Base-by-base conservation (phyloP, 1,140 invertebrate species). In the Nephotettix cincticeps region DNA sequence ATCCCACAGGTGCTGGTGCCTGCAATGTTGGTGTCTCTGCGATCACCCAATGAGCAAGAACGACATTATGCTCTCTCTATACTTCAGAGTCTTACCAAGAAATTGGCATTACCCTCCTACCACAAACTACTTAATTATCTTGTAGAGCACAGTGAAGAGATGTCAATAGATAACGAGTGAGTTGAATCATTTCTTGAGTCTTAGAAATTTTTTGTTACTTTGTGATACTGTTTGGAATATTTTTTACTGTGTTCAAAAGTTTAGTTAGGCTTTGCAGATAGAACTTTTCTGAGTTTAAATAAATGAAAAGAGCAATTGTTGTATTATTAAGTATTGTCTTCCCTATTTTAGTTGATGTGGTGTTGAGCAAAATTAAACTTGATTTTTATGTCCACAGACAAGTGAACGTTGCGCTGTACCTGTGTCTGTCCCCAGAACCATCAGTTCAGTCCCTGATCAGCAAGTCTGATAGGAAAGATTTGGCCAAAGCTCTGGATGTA, bases 81-180 rank as follows among this genome's bases (percentile, higher is more conserved):
- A 51, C 30, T 70, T 1, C 23, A 40, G 1, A 11, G 17, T 40
- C 64, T 67, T 1, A 30, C 40, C 4, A 32, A 67, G 36, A 67
- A 45, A 45, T 27, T 67, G 23, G 64, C 40, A 13, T 11, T n/a
- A 14, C 40, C 58, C 4, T n/a, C 51, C 9, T 70, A 64, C 29
- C 36, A 27, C 14, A 25, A 65, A 17, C 40, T 70, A 6, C 19
- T 70, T 3, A n/a, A 64, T 14, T 36, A 64, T 9, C 69, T 70
- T 14, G 25, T 21, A 0, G 11, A 9, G 14, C 40, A 61, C 17
- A 23, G 72, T 29, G 77, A 83, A 21, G 90, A 91, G 76, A 80
- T 92, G 45, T 61, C 82, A 30, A 75, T 90, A 51, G 90, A 91
- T 74, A 77, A 83, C 70, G 85, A 91, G 65, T 89, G 89, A 74